phyloP scores from a whole-genome alignment of 1,140 invertebrate genomes.

The Euura lappo region DNA sequence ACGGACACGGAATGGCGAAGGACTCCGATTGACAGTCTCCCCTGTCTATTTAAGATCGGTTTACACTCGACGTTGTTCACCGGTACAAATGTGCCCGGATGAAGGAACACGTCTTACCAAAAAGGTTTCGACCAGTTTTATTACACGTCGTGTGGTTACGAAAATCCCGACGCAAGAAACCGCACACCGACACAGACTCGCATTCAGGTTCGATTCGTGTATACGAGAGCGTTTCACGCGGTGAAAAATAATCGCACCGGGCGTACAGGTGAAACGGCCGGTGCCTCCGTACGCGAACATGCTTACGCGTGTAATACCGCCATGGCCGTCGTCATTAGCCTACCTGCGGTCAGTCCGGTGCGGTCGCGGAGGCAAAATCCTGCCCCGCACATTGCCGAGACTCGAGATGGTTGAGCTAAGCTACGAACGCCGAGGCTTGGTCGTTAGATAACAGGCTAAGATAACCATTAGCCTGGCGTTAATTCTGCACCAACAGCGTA shows the following conservation, averaged over 20 bases:
- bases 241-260: no score
- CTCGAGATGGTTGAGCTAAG: background rate
- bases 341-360: background rate
- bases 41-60: no score
- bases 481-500: conserved; percentile 11
- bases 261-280: no score
- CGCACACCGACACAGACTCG: no score
- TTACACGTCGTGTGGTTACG: no score
- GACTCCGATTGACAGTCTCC: background rate
- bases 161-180: no score
- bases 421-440: background rate
- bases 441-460: conserved; percentile 6
- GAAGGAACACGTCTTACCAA: no score
- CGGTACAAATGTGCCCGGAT: no score
- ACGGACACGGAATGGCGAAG: background rate
- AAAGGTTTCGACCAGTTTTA: no score
- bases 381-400: background rate
- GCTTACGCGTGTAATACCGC: background rate
- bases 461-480: conserved; percentile 13
- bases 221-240: no score
- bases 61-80: no score
- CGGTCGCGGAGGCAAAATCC: background rate
- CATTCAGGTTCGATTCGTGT: no score
- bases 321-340: background rate
- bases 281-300: background rate